Conservation (phyloP, 2,888 invertebrate species). For the Rambutsinella grinnellia region DNA sequence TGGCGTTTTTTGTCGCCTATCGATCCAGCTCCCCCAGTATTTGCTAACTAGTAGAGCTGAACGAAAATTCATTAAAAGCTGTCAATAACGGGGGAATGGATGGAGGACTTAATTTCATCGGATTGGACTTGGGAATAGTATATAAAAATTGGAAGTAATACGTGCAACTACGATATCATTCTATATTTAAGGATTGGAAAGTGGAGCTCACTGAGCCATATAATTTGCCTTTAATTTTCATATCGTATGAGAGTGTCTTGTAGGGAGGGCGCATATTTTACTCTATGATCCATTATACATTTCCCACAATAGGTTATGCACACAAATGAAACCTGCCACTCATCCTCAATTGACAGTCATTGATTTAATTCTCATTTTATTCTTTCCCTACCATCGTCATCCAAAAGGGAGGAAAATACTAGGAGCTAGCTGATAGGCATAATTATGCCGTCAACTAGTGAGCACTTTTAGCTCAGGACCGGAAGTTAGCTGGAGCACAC, state of each 20-base stretch:
- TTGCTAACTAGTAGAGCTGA: not conserved
- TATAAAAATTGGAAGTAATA: not conserved
- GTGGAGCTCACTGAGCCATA: conserved; percentile 5
- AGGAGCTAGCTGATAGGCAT: conserved; percentile 39
- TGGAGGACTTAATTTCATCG: conserved; percentile 33
- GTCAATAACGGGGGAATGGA: conserved; percentile 32
- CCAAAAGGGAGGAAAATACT: conserved; percentile 9
- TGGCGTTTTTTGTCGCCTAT: conserved; percentile 15
- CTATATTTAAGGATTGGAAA: not conserved
- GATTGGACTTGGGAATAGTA: not conserved
- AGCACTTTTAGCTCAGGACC: not conserved
- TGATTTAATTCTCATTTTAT: conserved; percentile 42
- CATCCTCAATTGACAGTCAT: conserved; percentile 42
- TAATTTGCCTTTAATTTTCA: conserved; percentile 30
- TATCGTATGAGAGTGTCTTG: not conserved
- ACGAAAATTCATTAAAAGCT: conserved; percentile 46
- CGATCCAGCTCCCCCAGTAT: conserved; percentile 11
- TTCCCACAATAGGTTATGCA: conserved; percentile 40
- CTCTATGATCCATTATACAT: conserved; percentile 14
- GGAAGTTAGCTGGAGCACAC: too few relatives aligned
- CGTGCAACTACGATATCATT: not conserved
- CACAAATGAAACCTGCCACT: conserved; percentile 46
- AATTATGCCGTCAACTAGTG: conserved; percentile 24
- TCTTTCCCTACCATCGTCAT: conserved; percentile 13
- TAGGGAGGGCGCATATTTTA: conserved; percentile 15